Conservation (phyloP, 2,113 vertebrate genomes). For the Mormyrus lacerda region DNA sequence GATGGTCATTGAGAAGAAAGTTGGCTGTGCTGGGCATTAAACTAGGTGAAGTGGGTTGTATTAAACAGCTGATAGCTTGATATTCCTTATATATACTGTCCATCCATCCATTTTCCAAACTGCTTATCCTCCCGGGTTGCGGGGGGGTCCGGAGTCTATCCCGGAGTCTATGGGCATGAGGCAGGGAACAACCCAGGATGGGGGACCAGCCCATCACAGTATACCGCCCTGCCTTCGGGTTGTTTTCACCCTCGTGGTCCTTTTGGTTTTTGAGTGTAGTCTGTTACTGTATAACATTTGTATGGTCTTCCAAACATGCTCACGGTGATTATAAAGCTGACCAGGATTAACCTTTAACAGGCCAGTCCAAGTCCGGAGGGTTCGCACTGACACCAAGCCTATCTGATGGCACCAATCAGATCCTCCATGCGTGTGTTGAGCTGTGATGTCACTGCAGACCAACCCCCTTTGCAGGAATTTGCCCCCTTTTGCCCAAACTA, state of each 20-base stretch:
- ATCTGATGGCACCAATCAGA: not conserved
- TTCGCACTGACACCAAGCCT: not conserved
- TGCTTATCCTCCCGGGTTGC: too few species aligned
- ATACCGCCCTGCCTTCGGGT: not conserved
- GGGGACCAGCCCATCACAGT: too few species aligned
- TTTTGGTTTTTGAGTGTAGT: not conserved
- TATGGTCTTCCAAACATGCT: not conserved
- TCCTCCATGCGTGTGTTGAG: not conserved
- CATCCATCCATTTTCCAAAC: too few species aligned
- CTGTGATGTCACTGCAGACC: not conserved
- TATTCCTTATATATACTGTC: too few species aligned
- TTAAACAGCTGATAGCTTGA: too few species aligned
- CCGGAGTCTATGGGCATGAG: too few species aligned
- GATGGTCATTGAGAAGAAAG: too few species aligned
- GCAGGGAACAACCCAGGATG: too few species aligned
- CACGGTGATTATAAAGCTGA: not conserved
- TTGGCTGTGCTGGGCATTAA: too few species aligned
- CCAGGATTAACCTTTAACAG: not conserved
- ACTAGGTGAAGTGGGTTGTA: too few species aligned
- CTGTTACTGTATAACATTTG: not conserved
- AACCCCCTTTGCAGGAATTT: not conserved
- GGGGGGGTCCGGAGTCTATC: too few species aligned
- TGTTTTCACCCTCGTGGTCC: not conserved
- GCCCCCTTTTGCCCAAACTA: not conserved
- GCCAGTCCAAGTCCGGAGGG: not conserved